These are phyloP conservation scores for Chirona hameri DNA, from an alignment of 2,888 invertebrate species.

Conservation along the genomic window DNA sequence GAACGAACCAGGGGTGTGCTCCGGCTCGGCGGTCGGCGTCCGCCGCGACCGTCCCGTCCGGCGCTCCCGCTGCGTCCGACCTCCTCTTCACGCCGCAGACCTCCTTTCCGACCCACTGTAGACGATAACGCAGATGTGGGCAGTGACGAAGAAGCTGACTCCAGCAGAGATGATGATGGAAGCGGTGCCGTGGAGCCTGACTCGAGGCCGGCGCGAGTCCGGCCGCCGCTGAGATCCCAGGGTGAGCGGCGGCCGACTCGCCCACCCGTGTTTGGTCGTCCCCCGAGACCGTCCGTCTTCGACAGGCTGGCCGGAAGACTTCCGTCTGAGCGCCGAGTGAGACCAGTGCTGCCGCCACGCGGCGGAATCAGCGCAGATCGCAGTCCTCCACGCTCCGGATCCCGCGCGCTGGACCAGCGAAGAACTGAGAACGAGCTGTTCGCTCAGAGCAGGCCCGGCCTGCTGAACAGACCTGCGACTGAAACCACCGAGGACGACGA, in stretches of 20 bases:
- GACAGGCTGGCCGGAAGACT: not conserved
- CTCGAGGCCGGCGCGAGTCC: not conserved
- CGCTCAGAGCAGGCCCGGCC: not conserved
- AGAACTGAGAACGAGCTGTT: not conserved
- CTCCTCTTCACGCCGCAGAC: not conserved
- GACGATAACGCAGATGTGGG: not conserved
- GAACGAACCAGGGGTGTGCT: too few relatives aligned
- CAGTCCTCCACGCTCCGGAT: not conserved
- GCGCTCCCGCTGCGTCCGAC: too few relatives aligned
- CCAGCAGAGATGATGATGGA: not conserved
- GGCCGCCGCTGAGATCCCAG: not conserved
- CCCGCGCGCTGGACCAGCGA: not conserved
- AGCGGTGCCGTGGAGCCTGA: not conserved
- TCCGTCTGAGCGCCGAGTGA: not conserved
- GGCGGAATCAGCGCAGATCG: not conserved
- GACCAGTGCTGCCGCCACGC: not conserved
- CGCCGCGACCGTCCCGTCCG: too few relatives aligned
- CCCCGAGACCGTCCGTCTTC: not conserved
- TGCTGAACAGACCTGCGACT: not conserved
- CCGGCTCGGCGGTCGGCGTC: too few relatives aligned
- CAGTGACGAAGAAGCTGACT: not conserved
- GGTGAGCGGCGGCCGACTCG: not conserved
- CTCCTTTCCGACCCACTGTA: not conserved
- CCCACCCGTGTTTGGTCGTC: not conserved
- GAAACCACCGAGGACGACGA: not conserved